A percentile compares a stretch with the other conserved stretches of the same genome.
Evolutionary conservation across 1,140 invertebrate genomes (phyloP).

Genomic region (Bombus vancouverensis): DNA sequence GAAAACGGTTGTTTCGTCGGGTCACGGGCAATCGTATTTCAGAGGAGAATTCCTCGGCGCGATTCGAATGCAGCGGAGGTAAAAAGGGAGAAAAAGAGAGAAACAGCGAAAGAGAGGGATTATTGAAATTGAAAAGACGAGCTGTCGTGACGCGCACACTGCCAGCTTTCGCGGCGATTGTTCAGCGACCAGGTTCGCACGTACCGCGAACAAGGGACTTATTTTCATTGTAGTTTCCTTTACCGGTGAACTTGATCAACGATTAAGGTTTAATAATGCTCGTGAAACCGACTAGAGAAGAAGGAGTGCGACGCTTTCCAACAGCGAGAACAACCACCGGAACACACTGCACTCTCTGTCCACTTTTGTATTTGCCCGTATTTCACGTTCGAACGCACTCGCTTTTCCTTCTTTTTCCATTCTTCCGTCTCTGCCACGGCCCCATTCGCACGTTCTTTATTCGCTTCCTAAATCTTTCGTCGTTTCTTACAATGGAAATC

Average conservation of each 20-base stretch:
- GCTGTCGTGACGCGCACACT: not conserved
- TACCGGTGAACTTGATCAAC: conserved; percentile 57
- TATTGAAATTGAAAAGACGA: conserved; percentile 1
- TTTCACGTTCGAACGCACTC: not conserved
- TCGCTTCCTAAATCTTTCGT: not conserved
- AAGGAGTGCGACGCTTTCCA: conserved; percentile 18
- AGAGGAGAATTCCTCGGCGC: not conserved
- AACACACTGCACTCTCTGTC: not conserved
- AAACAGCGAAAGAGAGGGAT: not conserved
- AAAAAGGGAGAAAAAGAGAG: too few species aligned
- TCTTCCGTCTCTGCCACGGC: not conserved
- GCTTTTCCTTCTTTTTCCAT: conserved; percentile 3
- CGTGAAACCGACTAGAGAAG: conserved; percentile 43
- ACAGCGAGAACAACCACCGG: not conserved
- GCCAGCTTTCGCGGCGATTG: conserved; percentile 51
- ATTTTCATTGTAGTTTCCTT: conserved; percentile 45
- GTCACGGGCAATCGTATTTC: not conserved
- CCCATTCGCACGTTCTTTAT: not conserved
- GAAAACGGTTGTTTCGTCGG: not conserved
- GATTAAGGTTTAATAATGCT: conserved; percentile 64
- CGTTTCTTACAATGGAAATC: not conserved
- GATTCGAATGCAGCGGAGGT: not conserved
- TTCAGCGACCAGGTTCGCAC: conserved; percentile 22
- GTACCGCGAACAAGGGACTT: conserved; percentile 40
- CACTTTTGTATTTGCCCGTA: conserved; percentile 10